A percentile compares a stretch with the other conserved stretches of the same genome.
phyloP scores from a whole-genome alignment of 2,797 vertebrate genomes.

The Notoglanidium macrostoma region DNA sequence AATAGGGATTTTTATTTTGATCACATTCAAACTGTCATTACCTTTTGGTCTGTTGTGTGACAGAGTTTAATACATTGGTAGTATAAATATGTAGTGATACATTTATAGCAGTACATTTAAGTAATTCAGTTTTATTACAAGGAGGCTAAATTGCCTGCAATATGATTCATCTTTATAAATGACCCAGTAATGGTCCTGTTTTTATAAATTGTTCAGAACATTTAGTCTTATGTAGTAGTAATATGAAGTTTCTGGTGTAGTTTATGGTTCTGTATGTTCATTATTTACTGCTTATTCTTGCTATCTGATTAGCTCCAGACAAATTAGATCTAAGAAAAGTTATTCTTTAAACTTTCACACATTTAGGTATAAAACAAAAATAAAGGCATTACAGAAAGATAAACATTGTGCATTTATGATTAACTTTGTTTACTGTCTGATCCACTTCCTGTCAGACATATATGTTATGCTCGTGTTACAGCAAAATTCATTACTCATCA shows the following conservation, averaged over 20 bases:
- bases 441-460: constrained; percentile 22
- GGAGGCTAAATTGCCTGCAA: background rate
- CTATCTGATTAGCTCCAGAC: background rate
- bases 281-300: background rate
- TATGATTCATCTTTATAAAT: constrained; percentile 15
- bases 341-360: constrained; percentile 3
- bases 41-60: background rate
- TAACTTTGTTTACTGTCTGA: constrained; percentile 14
- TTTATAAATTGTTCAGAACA: background rate
- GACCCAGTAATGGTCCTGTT: background rate
- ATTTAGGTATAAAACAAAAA: background rate
- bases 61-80: background rate
- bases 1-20: background rate
- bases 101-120: constrained; percentile 16
- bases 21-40: background rate
- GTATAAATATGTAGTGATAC: background rate
- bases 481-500: constrained; percentile 27
- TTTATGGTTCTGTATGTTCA: background rate
- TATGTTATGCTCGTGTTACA: constrained; percentile 20
- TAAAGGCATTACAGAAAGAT: background rate
- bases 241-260: too few relatives aligned
- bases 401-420: constrained; percentile 2
- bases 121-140: background rate
- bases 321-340: background rate
- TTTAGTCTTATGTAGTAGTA: background rate